These are phyloP conservation scores for Melanotaenia nigrans DNA, from an alignment of 2,797 vertebrate genomes.

Conservation along the genomic window DNA sequence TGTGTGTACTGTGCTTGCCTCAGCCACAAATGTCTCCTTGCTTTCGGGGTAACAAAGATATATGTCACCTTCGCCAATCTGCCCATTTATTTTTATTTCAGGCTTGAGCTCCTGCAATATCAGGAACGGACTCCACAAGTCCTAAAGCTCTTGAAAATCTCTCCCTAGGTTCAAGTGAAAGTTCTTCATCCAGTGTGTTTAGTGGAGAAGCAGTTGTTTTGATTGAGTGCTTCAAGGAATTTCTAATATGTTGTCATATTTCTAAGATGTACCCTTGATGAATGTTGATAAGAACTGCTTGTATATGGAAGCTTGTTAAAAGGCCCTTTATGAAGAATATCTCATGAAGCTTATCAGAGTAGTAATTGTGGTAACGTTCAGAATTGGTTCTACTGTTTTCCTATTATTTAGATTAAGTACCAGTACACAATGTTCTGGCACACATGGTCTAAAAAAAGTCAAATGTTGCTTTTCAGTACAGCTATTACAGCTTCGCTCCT, in stretches of 20 bases:
- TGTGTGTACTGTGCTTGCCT: constrained; percentile 50
- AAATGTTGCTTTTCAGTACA: constrained; percentile 36
- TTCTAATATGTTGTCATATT: constrained; percentile 53
- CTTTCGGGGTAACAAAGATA: constrained; percentile 80
- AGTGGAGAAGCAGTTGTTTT: constrained; percentile 62
- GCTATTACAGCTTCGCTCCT: neutral
- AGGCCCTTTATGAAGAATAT: constrained; percentile 27
- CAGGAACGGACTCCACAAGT: constrained; percentile 67
- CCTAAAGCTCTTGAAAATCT: constrained; percentile 78
- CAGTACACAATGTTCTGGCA: constrained; percentile 31
- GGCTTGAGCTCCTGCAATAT: constrained; percentile 77
- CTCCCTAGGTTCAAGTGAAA: constrained; percentile 74
- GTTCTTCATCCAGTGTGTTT: constrained; percentile 64
- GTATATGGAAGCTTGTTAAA: constrained; percentile 35
- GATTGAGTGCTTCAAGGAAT: constrained; percentile 63
- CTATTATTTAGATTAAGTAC: constrained; percentile 34
- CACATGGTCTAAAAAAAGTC: constrained; percentile 24
- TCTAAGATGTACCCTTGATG: constrained; percentile 41
- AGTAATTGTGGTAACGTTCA: constrained; percentile 21
- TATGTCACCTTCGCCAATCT: constrained; percentile 77
- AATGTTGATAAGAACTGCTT: constrained; percentile 43
- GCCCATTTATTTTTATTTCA: constrained; percentile 84
- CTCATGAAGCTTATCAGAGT: constrained; percentile 15
- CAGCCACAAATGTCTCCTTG: constrained; percentile 61
- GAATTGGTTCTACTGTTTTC: neutral